Conservation (phyloP, 2,113 vertebrate species). For the Puma concolor region DNA sequence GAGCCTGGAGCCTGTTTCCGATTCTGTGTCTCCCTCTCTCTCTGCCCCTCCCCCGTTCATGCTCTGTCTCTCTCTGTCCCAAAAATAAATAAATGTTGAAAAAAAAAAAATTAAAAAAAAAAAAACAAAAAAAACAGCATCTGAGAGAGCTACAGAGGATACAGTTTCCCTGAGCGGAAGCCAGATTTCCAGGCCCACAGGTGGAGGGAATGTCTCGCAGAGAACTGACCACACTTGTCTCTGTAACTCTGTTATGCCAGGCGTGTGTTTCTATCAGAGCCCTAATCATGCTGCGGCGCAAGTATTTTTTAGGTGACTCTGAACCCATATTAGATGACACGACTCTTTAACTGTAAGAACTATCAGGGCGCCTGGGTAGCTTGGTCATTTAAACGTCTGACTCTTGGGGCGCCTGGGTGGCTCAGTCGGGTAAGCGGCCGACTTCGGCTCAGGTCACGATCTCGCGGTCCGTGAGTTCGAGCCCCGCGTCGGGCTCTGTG, state of each 20-base stretch:
- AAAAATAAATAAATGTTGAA: too few species aligned
- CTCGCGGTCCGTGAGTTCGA: accelerated
- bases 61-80: too few species aligned
- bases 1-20: too few species aligned
- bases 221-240: not conserved
- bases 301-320: not conserved
- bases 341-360: not conserved
- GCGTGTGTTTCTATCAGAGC: not conserved
- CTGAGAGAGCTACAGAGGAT: not conserved
- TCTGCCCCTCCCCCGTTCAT: too few species aligned
- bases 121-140: too few species aligned
- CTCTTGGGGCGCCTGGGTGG: too few species aligned
- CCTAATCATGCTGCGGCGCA: not conserved
- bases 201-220: not conserved
- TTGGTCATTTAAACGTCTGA: too few species aligned
- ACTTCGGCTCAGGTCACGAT: not conserved
- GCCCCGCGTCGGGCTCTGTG: too few species aligned
- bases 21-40: too few species aligned
- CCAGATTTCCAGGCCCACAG: not conserved
- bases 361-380: too few species aligned
- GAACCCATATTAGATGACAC: not conserved
- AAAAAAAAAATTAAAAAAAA: too few species aligned
- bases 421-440: not conserved
- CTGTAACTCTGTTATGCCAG: not conserved
- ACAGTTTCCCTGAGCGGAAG: not conserved